Evolutionary conservation across 2,888 invertebrate genomes (phyloP), one percentile per base, ranked within the genome.

Genomic region (Pheosia tremula): DNA sequence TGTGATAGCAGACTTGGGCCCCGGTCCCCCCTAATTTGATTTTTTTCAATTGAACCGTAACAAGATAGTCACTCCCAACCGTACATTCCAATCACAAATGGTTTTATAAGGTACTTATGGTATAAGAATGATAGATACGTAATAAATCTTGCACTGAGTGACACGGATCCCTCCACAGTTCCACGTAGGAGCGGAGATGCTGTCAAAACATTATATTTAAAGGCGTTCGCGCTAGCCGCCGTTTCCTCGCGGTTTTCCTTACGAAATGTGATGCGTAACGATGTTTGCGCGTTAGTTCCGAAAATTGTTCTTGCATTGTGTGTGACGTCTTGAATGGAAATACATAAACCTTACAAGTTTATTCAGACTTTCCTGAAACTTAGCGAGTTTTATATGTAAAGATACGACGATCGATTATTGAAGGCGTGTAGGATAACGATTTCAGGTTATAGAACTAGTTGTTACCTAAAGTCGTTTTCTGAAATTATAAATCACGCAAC

Each of bases 181-280:
- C 66, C 59, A 41, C 67, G 74, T 74, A 71, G 10, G 7, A 39
- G 56, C 57, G 52, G 58, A 67, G 62, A 61, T 62, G 63, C 57
- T 59, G 60, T 54, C 73, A 63, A 63, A 54, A 64, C 47, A 61
- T 61, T 62, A 71, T 75, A 77, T 74, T 77, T 76, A 71, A 71
- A 74, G 77, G 67, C 49, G 64, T 74, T 74, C 72, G 62, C 56
- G 60, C 59, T 60, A 71, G 39, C 6, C 43, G 55, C 41, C 24
- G 62, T 74, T 71, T 68, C 59, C 68, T 68, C 58, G 8, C 50
- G 59, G 10, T 75, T 68, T 74, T 69, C 71, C 69, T 68, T 58
- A 57, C 59, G n/a, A 59, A 54, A 54, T 9, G 13, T 39, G 38
- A 55, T 55, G 55, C 47, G 55, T 61, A 11, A 53, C 47, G 58